These are phyloP conservation scores for Pammene aurita DNA, from an alignment of 2,888 invertebrate genomes.

Conservation along the genomic window DNA sequence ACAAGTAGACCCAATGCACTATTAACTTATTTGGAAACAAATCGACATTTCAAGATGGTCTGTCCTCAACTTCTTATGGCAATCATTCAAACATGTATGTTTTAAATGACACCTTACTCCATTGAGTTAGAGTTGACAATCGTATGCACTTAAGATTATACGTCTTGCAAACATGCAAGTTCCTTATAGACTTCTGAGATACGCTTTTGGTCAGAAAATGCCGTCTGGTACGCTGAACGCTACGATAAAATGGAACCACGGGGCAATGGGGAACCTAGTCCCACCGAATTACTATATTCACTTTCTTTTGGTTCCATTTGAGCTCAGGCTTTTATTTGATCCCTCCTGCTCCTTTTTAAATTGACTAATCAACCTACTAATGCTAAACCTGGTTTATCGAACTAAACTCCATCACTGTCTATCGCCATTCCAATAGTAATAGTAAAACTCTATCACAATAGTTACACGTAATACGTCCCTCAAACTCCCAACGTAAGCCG, in stretches of 20 bases:
- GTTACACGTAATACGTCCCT: too few species aligned
- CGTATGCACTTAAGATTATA: background rate
- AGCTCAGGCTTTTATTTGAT: too few species aligned
- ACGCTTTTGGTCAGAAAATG: constrained; percentile 26
- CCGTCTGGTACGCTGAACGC: background rate
- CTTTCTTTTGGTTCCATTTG: too few species aligned
- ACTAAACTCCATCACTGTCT: too few species aligned
- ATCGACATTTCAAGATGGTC: constrained; percentile 10
- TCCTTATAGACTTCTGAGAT: background rate
- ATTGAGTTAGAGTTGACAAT: background rate
- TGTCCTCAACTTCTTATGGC: background rate
- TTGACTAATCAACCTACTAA: too few species aligned
- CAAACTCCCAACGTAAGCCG: too few species aligned
- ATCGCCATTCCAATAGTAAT: too few species aligned
- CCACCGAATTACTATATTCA: too few species aligned
- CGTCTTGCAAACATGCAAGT: constrained; percentile 6
- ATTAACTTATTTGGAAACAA: constrained; percentile 1
- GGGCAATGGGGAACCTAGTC: too few species aligned
- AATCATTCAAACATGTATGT: background rate
- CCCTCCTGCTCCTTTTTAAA: too few species aligned
- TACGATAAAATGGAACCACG: background rate
- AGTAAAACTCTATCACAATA: too few species aligned
- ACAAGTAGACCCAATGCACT: background rate
- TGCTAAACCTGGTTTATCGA: too few species aligned
- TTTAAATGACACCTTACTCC: background rate